Percentiles rank a stretch among this genome's conserved stretches.
Evolutionary conservation across 2,797 vertebrate genomes (phyloP).

Genomic region (Acipenser oxyrinchus): DNA sequence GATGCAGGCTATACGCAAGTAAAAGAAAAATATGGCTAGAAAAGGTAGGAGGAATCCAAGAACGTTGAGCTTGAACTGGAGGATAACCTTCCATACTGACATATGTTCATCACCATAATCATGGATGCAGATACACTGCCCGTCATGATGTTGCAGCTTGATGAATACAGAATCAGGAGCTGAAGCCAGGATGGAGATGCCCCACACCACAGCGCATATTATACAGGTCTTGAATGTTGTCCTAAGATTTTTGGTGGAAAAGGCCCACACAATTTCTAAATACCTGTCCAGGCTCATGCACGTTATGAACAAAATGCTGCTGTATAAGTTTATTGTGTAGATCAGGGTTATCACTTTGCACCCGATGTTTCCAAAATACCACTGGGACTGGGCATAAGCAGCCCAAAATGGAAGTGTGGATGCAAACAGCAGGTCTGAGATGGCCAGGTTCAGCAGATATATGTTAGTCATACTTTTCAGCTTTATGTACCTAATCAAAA

Average conservation of each 20-base stretch:
- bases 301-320: slow-evolving; percentile 56
- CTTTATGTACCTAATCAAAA: slow-evolving; percentile 35
- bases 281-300: slow-evolving; percentile 57
- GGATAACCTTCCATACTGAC: slow-evolving; percentile 45
- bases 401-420: slow-evolving; percentile 59
- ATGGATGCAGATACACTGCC: slow-evolving; percentile 34
- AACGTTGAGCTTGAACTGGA: slow-evolving; percentile 46
- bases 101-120: slow-evolving; percentile 38
- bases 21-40: slow-evolving; percentile 49
- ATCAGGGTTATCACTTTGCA: slow-evolving; percentile 47
- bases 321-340: slow-evolving; percentile 56
- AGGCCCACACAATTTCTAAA: slow-evolving; percentile 36
- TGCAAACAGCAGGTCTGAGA: slow-evolving; percentile 56
- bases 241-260: slow-evolving; percentile 16
- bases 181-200: slow-evolving; percentile 41
- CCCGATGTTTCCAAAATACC: slow-evolving; percentile 44
- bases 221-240: slow-evolving; percentile 21
- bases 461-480: slow-evolving; percentile 34
- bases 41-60: slow-evolving; percentile 56
- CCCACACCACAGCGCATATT: slow-evolving; percentile 37
- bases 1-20: slow-evolving; percentile 29
- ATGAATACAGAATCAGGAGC: slow-evolving; percentile 51
- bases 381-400: slow-evolving; percentile 35
- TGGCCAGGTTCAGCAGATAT: slow-evolving; percentile 50
- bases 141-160: slow-evolving; percentile 18